Percentiles rank a stretch among this genome's conserved stretches.
Evolutionary conservation across 1,140 invertebrate species (phyloP).

Genomic region (Chironomus tepperi): DNA sequence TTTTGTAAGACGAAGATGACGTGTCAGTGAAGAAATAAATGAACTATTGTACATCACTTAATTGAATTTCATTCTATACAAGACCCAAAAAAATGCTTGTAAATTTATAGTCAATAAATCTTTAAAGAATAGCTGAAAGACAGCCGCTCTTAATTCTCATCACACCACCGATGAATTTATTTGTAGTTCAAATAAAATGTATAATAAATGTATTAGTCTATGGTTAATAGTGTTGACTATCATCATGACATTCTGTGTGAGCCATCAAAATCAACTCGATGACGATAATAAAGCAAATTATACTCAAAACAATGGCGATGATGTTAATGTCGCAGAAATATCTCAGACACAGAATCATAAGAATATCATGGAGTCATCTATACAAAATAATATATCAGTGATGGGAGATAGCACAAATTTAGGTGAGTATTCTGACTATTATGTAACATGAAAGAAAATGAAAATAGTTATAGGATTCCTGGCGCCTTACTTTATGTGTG

Average conservation of each 20-base stretch:
- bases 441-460: neutral
- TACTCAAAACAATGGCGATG: neutral
- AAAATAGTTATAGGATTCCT: neutral
- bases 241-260: constrained; percentile 20
- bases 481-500: neutral
- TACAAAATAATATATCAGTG: neutral
- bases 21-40: neutral
- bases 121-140: neutral
- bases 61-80: no score
- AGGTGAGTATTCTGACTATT: neutral
- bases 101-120: neutral
- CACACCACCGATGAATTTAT: neutral
- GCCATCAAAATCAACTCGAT: constrained; percentile 15
- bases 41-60: neutral
- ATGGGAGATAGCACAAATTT: neutral
- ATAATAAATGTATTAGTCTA: constrained; percentile 17
- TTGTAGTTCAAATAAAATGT: neutral
- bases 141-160: neutral
- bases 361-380: neutral
- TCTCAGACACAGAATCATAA: neutral
- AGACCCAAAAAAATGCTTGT: neutral
- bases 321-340: neutral
- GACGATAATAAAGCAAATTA: neutral
- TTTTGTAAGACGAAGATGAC: no score
- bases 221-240: constrained; percentile 10